Evolutionary conservation across 1,140 invertebrate species (phyloP).

Genomic region (Xylocopa sonorina): DNA sequence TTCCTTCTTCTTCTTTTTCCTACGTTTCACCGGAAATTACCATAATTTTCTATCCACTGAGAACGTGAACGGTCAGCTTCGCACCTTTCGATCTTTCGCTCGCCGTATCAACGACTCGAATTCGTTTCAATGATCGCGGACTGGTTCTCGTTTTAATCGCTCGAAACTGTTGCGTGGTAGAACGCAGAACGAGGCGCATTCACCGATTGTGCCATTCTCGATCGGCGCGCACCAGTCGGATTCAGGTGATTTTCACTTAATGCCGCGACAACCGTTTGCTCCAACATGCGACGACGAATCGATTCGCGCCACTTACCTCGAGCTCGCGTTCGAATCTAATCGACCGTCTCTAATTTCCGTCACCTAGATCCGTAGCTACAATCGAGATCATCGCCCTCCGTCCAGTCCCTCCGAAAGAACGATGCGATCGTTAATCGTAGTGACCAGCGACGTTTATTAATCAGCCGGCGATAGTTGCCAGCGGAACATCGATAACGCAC

Average conservation of each 20-base stretch:
- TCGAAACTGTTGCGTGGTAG: conserved; percentile 21
- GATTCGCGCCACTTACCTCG: conserved; percentile 26
- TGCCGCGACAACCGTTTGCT: conserved; percentile 1
- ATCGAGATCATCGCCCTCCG: no score
- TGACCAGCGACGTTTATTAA: conserved; percentile 46
- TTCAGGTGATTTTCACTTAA: conserved; percentile 37
- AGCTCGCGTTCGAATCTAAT: neutral
- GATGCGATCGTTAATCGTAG: conserved; percentile 40
- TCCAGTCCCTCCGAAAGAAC: neutral
- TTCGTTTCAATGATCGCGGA: neutral
- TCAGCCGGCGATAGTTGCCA: conserved; percentile 26
- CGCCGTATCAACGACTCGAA: conserved; percentile 32
- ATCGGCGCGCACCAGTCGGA: conserved; percentile 1
- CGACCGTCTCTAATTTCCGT: conserved; percentile 6
- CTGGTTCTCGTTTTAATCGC: conserved; percentile 19
- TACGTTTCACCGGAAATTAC: no score
- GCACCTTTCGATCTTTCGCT: conserved; percentile 23
- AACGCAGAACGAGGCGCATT: neutral
- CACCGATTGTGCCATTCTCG: neutral
- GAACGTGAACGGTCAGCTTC: conserved; percentile 5
- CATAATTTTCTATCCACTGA: conserved; percentile 29
- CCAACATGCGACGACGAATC: neutral
- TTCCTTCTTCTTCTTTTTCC: neutral
- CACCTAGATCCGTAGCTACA: neutral
- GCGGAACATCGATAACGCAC: conserved; percentile 38